These are phyloP conservation scores for Microctonus brassicae DNA, from an alignment of 2,888 invertebrate species.

Conservation along the genomic window DNA sequence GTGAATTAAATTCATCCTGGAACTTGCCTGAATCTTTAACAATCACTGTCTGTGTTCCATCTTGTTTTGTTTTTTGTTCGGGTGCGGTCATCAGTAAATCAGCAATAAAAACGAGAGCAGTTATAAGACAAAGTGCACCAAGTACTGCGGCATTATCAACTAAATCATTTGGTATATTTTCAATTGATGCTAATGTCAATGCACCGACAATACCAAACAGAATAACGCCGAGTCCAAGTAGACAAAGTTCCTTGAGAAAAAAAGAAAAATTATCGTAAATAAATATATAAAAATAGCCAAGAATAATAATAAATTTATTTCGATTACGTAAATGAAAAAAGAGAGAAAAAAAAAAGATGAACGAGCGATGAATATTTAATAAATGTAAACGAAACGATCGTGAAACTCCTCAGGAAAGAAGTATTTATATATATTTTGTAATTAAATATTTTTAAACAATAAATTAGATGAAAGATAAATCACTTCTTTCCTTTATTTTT, in stretches of 20 bases:
- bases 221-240: slow-evolving; percentile 79
- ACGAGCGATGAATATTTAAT: slow-evolving; percentile 3
- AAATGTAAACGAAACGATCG: neutral
- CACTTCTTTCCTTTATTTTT: neutral
- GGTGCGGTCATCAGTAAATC: slow-evolving; percentile 71
- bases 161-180: slow-evolving; percentile 78
- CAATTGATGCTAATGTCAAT: slow-evolving; percentile 79
- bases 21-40: slow-evolving; percentile 60
- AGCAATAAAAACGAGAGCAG: slow-evolving; percentile 78
- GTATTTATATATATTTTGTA: neutral
- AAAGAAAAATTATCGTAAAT: slow-evolving; percentile 4
- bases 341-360: slow-evolving; percentile 13
- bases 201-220: slow-evolving; percentile 80
- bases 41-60: slow-evolving; percentile 51
- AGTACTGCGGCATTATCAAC: slow-evolving; percentile 81
- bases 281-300: neutral
- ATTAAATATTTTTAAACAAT: neutral
- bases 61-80: slow-evolving; percentile 52
- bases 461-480: neutral
- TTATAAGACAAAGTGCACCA: slow-evolving; percentile 77
- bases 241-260: slow-evolving; percentile 75
- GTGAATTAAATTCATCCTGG: slow-evolving; percentile 39
- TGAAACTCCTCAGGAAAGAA: neutral
- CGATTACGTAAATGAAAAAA: neutral
- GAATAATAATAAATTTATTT: slow-evolving; percentile 10